Percentiles rank a stretch among this genome's conserved stretches.
These are phyloP conservation scores for Cremastinae sp. DNA, from an alignment of 2,888 invertebrate genomes.

Conservation along the genomic window DNA sequence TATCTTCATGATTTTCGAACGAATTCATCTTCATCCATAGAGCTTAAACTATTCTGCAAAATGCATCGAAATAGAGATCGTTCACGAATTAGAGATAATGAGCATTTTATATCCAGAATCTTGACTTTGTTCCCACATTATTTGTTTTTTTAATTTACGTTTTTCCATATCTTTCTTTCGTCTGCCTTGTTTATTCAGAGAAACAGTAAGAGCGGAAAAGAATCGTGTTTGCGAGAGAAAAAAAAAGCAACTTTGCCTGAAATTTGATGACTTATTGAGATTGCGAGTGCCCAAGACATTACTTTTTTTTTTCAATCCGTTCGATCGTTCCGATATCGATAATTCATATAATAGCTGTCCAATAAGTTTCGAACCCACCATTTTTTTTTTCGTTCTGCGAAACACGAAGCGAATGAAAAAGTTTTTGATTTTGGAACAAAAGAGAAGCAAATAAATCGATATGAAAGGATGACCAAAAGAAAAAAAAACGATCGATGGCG, in stretches of 20 bases:
- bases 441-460: slow-evolving; percentile 25
- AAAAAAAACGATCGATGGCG: no score
- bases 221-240: not conserved
- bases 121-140: slow-evolving; percentile 11
- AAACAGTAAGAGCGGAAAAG: slow-evolving; percentile 2
- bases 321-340: slow-evolving; percentile 47
- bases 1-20: slow-evolving; percentile 73
- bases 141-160: not conserved
- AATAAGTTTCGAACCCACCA: slow-evolving; percentile 10
- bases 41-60: slow-evolving; percentile 73
- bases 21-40: slow-evolving; percentile 72
- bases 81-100: slow-evolving; percentile 39
- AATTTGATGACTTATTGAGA: slow-evolving; percentile 47
- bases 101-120: slow-evolving; percentile 8
- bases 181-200: slow-evolving; percentile 28
- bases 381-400: slow-evolving; percentile 11
- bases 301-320: slow-evolving; percentile 9
- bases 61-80: slow-evolving; percentile 57
- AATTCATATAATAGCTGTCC: slow-evolving; percentile 57
- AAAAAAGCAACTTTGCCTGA: slow-evolving; percentile 22
- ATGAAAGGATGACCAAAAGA: not conserved
- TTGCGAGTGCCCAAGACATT: slow-evolving; percentile 14
- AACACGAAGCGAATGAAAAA: slow-evolving; percentile 16
- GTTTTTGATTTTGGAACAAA: slow-evolving; percentile 11
- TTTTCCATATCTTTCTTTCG: slow-evolving; percentile 53